Evolutionary conservation across 2,113 vertebrate genomes (phyloP).

Genomic region (Hassar affinis): DNA sequence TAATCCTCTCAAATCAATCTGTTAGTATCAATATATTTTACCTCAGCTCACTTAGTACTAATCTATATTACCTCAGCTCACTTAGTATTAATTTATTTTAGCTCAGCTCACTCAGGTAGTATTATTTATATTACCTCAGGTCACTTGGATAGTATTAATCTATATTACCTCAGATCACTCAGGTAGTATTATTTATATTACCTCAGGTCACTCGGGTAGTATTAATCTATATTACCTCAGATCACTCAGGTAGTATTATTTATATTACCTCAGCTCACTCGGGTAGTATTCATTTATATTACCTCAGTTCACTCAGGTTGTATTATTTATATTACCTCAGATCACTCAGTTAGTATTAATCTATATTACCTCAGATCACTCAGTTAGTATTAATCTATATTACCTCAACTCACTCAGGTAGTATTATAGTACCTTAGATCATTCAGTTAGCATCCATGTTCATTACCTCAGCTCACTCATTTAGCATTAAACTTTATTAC

Average conservation of each 20-base stretch:
- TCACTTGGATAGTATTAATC: not conserved
- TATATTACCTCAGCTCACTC: not conserved
- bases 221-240: not conserved
- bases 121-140: not conserved
- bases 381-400: not conserved
- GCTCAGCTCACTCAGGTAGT: not conserved
- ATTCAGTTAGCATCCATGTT: not conserved
- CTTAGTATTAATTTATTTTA: not conserved
- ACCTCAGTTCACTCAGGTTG: not conserved
- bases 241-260: not conserved
- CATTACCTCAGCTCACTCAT: not conserved
- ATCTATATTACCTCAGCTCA: not conserved
- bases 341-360: not conserved
- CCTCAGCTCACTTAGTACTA: not conserved
- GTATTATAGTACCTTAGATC: not conserved
- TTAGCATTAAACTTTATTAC: not conserved
- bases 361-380: not conserved
- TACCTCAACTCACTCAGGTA: not conserved
- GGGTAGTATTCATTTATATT: not conserved
- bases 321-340: not conserved
- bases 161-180: not conserved
- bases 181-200: not conserved
- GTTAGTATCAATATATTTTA: not conserved
- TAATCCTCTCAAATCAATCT: not conserved
- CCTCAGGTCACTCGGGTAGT: not conserved